phyloP scores from a whole-genome alignment of 2,113 vertebrate genomes.

The Hyaena hyaena region DNA sequence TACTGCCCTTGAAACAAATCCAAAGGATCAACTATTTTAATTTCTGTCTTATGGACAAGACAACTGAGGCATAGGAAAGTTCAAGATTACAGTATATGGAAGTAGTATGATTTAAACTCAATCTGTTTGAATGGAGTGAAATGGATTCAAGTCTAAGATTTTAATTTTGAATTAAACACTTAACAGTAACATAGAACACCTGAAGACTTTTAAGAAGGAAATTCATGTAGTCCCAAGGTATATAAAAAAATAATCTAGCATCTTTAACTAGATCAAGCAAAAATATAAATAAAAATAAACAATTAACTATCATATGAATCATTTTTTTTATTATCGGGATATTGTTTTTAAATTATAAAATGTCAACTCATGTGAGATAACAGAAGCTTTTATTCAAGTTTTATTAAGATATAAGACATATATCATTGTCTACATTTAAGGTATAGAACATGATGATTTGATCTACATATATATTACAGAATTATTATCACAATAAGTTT shows the following conservation, averaged over 20 bases:
- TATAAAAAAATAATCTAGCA: background rate
- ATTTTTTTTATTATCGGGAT: background rate
- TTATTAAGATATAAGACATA: background rate
- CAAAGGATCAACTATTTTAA: background rate
- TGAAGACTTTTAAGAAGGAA: background rate
- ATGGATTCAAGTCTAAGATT: background rate
- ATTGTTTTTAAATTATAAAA: background rate
- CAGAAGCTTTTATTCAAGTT: background rate
- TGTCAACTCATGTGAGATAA: background rate
- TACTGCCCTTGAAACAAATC: background rate
- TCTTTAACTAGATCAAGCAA: background rate
- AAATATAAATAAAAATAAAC: background rate
- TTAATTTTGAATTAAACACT: background rate
- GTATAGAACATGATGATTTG: background rate
- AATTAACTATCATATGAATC: background rate
- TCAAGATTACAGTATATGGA: background rate
- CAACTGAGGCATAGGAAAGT: background rate
- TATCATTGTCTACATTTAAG: background rate
- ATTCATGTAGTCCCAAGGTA: background rate
- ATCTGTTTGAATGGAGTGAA: background rate
- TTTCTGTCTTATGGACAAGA: background rate
- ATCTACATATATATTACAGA: background rate
- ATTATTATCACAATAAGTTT: background rate
- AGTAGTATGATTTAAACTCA: background rate
- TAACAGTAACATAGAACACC: background rate